phyloP scores from a whole-genome alignment of 2,113 vertebrate species.

The Anser brachyrhynchus region DNA sequence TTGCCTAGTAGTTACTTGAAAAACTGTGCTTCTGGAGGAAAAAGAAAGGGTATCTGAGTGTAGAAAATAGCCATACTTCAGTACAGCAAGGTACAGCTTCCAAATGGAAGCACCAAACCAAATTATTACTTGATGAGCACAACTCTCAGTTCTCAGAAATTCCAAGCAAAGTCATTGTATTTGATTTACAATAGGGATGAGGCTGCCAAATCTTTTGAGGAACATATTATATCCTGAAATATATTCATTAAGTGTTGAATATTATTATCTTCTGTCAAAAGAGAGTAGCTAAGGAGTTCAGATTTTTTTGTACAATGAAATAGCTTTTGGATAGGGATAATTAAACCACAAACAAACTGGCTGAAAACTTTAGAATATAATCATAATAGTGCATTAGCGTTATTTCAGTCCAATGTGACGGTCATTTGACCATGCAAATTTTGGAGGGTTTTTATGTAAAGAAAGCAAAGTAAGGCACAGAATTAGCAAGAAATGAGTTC shows the following conservation, averaged over 20 bases:
- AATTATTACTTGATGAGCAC: neutral
- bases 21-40: neutral
- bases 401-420: neutral
- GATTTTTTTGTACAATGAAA: neutral
- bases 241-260: neutral
- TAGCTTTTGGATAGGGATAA: neutral
- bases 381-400: neutral
- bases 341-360: neutral
- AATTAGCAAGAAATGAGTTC: neutral
- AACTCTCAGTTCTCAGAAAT: neutral
- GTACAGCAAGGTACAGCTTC: neutral
- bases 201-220: neutral
- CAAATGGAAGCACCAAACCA: neutral
- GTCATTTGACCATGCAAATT: neutral
- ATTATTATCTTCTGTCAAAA: neutral
- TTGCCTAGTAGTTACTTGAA: neutral
- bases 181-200: neutral
- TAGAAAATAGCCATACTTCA: neutral
- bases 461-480: neutral
- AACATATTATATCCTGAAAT: neutral
- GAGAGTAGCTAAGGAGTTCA: neutral
- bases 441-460: neutral
- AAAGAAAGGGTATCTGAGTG: neutral
- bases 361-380: neutral
- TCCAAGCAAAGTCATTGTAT: neutral